These are phyloP conservation scores for Drosophila falleni DNA, from an alignment of 2,888 invertebrate genomes.

Conservation along the genomic window DNA sequence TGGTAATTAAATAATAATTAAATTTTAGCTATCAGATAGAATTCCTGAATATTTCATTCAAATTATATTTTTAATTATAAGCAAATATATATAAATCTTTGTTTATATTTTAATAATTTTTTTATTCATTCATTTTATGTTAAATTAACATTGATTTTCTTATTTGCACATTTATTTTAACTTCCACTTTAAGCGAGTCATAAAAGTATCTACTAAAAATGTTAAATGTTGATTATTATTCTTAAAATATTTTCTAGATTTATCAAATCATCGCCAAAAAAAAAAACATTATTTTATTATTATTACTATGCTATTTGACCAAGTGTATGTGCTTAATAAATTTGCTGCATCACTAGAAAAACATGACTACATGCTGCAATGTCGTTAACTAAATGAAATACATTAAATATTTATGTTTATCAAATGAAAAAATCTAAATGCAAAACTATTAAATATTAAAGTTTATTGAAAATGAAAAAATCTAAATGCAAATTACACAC, in stretches of 20 bases:
- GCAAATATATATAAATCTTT: background rate
- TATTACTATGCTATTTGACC: constrained; percentile 1
- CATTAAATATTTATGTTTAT: constrained; percentile 8
- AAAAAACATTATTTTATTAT: constrained; percentile 4
- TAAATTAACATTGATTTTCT: background rate
- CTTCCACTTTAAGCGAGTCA: background rate
- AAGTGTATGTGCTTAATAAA: constrained; percentile 22
- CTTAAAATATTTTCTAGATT: background rate
- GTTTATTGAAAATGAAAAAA: background rate
- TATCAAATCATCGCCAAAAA: background rate
- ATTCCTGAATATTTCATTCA: background rate
- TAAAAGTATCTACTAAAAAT: background rate
- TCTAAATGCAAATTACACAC: constrained; percentile 5
- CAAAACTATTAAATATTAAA: constrained; percentile 17
- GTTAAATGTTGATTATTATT: background rate
- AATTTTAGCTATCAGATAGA: constrained; percentile 4
- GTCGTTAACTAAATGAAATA: constrained; percentile 23
- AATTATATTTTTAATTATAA: background rate
- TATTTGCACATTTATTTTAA: background rate
- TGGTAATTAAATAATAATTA: constrained; percentile 26
- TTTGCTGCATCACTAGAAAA: constrained; percentile 35
- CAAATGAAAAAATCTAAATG: background rate
- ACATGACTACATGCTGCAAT: constrained; percentile 17
- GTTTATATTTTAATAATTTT: background rate
- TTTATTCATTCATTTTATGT: background rate